Evolutionary conservation across 1,140 invertebrate genomes (phyloP), one percentile per base, ranked within the genome.

Genomic region (Limonius californicus): DNA sequence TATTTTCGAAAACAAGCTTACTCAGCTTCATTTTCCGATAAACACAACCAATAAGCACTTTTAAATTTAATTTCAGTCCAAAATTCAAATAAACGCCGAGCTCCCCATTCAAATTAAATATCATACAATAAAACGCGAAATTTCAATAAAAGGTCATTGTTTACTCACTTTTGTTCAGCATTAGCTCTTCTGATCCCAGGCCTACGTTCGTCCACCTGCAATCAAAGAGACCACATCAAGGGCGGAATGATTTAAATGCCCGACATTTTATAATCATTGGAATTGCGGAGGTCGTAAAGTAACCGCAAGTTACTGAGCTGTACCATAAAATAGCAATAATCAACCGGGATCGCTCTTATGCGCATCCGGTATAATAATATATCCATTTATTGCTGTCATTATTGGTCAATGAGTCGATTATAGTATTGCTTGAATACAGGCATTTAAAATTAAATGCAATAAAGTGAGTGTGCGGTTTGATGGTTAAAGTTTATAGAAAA

Each of bases 151-250:
- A 27, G 53, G 53, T 55, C 53, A 55, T 32, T 50, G 27, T 54
- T 32, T 64, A 57, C 67, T 65, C 59, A 72, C 72, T 70, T 70
- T 35, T 64, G 61, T 65, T 73, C 69, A 39, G 47, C 57, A 50
- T 60, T 57, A 47, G 64, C 32, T 66, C 59, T 64, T 61, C 65
- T 66, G 56, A 66, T 66, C 35, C 59, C 65, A 30, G 57, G 56
- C 65, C 67, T 60, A 27, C 67, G 60, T 20, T 72, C 72, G 42
- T 73, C 72, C 63, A 71, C 72, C 72, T 73, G 69, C 56, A 73
- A 73, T 67, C 63, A 71, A 73, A 73, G 54, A 68, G 61, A 66
- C 59, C 63, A 66, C 62, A 65, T 69, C 62, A 71, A 68, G 58
- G 58, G 15, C n/a, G 43, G 57, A 65, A 57, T 58, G 43, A 30